phyloP scores from a whole-genome alignment of 2,888 invertebrate species.

The Andrena hattorfiana region DNA sequence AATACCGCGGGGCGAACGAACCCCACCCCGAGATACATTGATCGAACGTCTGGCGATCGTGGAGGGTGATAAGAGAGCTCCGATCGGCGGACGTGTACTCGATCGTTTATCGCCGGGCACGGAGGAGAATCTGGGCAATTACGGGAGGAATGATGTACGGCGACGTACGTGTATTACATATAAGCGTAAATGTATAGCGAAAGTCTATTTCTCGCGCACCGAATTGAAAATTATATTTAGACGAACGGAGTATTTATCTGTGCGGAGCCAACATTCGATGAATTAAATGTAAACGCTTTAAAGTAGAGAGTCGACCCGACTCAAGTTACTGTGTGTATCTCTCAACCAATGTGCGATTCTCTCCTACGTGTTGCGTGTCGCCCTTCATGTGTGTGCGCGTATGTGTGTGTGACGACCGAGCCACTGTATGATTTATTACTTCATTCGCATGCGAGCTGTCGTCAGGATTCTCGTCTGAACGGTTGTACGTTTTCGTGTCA shows the following conservation, averaged over 20 bases:
- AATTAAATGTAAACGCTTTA: conserved; percentile 69
- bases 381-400: conserved; percentile 12
- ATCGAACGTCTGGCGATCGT: conserved; percentile 15
- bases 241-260: conserved; percentile 58
- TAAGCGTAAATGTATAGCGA: conserved; percentile 33
- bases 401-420: conserved; percentile 58
- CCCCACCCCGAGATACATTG: background rate
- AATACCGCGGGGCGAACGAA: conserved; percentile 12
- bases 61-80: conserved; percentile 25
- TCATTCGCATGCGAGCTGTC: conserved; percentile 51
- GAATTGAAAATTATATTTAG: conserved; percentile 60
- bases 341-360: conserved; percentile 56
- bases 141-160: conserved; percentile 12
- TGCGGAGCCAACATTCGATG: conserved; percentile 60
- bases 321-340: conserved; percentile 67
- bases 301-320: conserved; percentile 67
- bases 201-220: conserved; percentile 55
- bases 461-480: conserved; percentile 51
- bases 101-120: conserved; percentile 26
- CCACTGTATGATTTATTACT: conserved; percentile 57
- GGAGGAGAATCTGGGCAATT: conserved; percentile 28
- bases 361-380: conserved; percentile 66
- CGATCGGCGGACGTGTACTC: conserved; percentile 24
- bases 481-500: conserved; percentile 57
- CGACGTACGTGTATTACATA: conserved; percentile 13